Evolutionary conservation across 2,797 vertebrate genomes (phyloP), one percentile per base, ranked within the genome.

Genomic region (Malacoctenus gilli): DNA sequence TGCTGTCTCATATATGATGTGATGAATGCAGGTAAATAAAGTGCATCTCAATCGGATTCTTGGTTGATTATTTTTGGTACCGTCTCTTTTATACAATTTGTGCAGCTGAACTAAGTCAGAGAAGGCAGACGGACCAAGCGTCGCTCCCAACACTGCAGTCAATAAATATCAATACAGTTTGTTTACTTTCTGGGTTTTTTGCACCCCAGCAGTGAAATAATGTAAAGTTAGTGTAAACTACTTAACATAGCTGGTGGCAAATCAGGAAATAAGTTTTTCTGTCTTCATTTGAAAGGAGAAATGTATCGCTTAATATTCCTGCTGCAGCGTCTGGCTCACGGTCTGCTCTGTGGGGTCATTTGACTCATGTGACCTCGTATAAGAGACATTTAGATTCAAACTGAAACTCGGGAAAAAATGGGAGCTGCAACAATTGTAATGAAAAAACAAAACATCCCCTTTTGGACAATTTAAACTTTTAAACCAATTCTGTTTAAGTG

Each of bases 1-100:
- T 79, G 62, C 80, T 72, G 74, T 80, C 71, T 65, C 22, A 54
- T 76, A 72, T 69, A 68, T 65, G 69, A 37, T 66, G 42, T 32
- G 51, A 49, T 55, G 42, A 66, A 48, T 31, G 40, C 51, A 50
- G 40, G 54, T 39, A 40, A 60, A 66, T 25, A 3, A 1, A 10
- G 28, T 3, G 16, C 3, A 37, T 16, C 12, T 22, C 32, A 58
- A 49, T 40, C 9, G 36, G 18, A 3, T 14, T 9, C 10, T 47
- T 3, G n/a, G 35, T 61, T 35, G 2, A 32, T 15, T 35, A 4
- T 2, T 28, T 42, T 38, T 7, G 4, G 8, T 38, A 8, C 19
- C 10, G 22, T 18, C n/a, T n/a, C n/a, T n/a, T 51, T 39, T 3
- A 48, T 6, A 43, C 22, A 10, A n/a, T n/a, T 8, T 23, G 6